These are phyloP conservation scores for Oryctolagus cuniculus DNA, from an alignment of 2,113 vertebrate genomes.

Conservation along the genomic window mOryCun1.1 NC_091447.1:55019001-55019500, in stretches of 20 bases:
- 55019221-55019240: background rate
- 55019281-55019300: background rate
- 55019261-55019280: background rate
- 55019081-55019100: conserved; percentile 16
- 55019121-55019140: no score
- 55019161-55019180: no score
- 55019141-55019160: background rate
- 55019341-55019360: conserved; percentile 31
- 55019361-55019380: background rate
- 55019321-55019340: background rate
- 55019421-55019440: conserved; percentile 19
- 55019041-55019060: background rate
- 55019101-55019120: background rate
- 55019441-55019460: background rate
- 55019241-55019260: background rate
- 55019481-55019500: background rate
- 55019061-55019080: background rate
- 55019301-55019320: background rate
- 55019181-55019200: background rate
- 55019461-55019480: background rate
- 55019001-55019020: background rate
- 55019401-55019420: conserved; percentile 16
- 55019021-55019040: background rate
- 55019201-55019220: background rate
- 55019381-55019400: conserved; percentile 1